Evolutionary conservation across 2,797 vertebrate genomes (phyloP).

Genomic region (Eulemur coronatus): DNA sequence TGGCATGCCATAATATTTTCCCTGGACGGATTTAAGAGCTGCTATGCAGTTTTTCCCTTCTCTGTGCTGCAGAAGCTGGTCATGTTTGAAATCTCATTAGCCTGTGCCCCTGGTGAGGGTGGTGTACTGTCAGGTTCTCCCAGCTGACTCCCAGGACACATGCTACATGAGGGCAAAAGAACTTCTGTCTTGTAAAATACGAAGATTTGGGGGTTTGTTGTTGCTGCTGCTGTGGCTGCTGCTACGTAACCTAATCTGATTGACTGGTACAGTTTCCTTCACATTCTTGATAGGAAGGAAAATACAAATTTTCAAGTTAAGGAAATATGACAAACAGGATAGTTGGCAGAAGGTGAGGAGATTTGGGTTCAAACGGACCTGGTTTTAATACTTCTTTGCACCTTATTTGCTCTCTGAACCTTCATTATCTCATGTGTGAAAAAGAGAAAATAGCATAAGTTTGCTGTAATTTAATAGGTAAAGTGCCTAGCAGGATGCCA

Average conservation of each 20-base stretch:
- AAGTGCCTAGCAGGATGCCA: neutral
- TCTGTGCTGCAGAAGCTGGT: neutral
- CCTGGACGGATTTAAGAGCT: neutral
- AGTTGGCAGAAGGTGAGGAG: neutral
- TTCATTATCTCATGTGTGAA: neutral
- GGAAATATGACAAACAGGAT: neutral
- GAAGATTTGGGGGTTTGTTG: neutral
- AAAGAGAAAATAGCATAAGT: neutral
- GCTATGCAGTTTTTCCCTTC: neutral
- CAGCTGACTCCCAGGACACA: no score
- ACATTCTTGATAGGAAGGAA: neutral
- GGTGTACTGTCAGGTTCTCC: accelerated
- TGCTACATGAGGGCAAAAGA: no score
- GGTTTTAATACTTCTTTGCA: neutral
- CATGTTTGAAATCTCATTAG: accelerated
- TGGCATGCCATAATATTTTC: no score
- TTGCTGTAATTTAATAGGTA: neutral
- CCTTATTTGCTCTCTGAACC: neutral
- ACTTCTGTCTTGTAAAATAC: neutral
- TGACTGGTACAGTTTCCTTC: neutral
- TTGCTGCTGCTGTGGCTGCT: neutral
- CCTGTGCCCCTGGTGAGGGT: neutral
- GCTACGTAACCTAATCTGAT: neutral
- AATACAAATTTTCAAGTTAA: neutral
- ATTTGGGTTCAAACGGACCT: neutral